phyloP scores from a whole-genome alignment of 2,888 invertebrate species.

The Hermodice carunculata region DNA sequence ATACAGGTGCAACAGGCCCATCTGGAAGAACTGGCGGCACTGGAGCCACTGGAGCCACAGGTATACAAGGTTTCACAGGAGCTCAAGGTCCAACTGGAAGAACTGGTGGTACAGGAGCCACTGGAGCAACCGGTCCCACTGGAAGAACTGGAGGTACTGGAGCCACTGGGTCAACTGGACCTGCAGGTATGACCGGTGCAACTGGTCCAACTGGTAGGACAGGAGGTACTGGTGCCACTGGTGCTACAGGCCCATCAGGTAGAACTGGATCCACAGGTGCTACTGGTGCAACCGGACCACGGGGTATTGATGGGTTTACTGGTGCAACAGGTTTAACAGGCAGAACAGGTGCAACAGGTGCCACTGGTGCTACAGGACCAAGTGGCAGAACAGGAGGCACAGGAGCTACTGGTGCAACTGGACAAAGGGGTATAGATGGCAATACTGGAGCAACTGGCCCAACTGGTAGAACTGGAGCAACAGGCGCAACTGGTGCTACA shows the following conservation, averaged over 20 bases:
- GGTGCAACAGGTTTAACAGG: slow-evolving; percentile 28
- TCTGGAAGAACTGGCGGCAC: slow-evolving; percentile 73
- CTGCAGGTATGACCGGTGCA: background rate
- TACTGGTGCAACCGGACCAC: slow-evolving; percentile 25
- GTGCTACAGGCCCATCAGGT: slow-evolving; percentile 18
- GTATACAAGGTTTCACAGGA: slow-evolving; percentile 73
- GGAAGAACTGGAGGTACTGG: slow-evolving; percentile 12
- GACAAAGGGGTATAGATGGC: slow-evolving; percentile 20
- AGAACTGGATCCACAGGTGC: slow-evolving; percentile 21
- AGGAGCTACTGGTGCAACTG: slow-evolving; percentile 23
- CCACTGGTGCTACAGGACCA: slow-evolving; percentile 73
- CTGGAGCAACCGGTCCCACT: slow-evolving; percentile 15
- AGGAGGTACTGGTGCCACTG: slow-evolving; percentile 23
- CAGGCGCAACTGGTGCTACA: slow-evolving; percentile 15
- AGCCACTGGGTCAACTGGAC: slow-evolving; percentile 17
- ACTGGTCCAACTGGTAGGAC: slow-evolving; percentile 22
- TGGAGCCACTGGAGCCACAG: slow-evolving; percentile 22
- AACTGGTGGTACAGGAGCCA: slow-evolving; percentile 14
- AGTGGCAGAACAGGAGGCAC: slow-evolving; percentile 74
- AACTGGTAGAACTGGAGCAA: slow-evolving; percentile 73
- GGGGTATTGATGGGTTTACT: slow-evolving; percentile 16
- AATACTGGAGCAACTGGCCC: slow-evolving; percentile 21
- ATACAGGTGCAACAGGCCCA: slow-evolving; percentile 23
- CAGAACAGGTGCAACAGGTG: slow-evolving; percentile 14
- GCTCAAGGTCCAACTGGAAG: slow-evolving; percentile 14